Conservation (phyloP, 2,797 vertebrate genomes). For the Chiroxiphia lanceolata region DNA sequence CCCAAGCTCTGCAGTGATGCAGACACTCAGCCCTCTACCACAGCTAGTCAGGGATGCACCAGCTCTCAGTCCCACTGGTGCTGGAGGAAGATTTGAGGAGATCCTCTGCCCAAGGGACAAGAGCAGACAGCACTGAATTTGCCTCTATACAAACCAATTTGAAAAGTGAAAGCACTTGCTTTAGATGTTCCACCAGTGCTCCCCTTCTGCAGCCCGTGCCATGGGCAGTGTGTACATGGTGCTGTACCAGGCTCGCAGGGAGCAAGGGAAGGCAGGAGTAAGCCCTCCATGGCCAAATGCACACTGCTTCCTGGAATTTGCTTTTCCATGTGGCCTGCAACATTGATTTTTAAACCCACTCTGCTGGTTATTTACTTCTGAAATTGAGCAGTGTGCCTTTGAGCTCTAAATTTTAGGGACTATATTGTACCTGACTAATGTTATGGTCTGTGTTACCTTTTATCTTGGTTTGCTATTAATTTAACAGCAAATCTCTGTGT, state of each 20-base stretch:
- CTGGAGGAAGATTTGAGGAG: fast-evolving
- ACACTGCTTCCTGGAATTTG: background rate
- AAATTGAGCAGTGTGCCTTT: background rate
- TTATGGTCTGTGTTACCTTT: slow-evolving; percentile 19
- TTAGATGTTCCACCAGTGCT: background rate
- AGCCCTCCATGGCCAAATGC: background rate
- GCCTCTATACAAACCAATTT: background rate
- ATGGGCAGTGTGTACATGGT: fast-evolving
- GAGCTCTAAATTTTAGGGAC: background rate
- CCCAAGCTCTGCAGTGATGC: background rate
- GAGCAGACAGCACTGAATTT: background rate
- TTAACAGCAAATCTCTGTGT: background rate
- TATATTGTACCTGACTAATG: background rate
- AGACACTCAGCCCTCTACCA: background rate
- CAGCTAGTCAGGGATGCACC: background rate
- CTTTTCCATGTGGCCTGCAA: background rate
- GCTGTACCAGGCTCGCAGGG: fast-evolving
- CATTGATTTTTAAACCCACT: background rate
- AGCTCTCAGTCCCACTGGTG: fast-evolving
- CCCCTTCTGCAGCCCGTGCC: background rate
- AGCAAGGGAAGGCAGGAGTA: background rate
- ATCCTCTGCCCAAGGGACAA: background rate
- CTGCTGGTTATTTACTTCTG: background rate
- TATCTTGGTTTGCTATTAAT: slow-evolving; percentile 23
- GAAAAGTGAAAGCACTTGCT: background rate